Evolutionary conservation across 2,113 vertebrate genomes (phyloP), one percentile per base, ranked within the genome.

Genomic region (Seriola quinqueradiata): DNA sequence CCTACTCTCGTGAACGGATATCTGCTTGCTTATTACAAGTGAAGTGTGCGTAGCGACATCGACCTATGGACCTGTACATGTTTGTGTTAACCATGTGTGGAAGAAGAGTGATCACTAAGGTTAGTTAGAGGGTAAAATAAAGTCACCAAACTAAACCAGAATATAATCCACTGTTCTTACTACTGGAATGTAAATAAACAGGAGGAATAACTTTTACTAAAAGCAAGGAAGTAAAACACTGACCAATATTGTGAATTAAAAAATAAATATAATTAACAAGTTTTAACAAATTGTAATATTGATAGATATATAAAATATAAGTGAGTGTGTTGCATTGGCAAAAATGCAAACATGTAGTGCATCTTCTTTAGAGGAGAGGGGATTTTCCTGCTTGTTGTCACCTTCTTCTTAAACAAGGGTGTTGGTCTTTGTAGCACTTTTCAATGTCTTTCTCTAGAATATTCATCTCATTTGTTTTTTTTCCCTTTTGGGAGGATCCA

Each of bases 141-240:
- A 63, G 13, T 48, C 28, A n/a, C 67, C 70, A 50, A 64, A 69
- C 38, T 64, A 32, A 87, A 84, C 13, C 63, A 58, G 23, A 80
- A 44, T 61, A 64, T 48, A 71, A 32, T 17, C 72, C 70, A 58
- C 42, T 23, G 4, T 54, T 84, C 8, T 50, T 70, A 83, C 79
- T 83, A 70, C 86, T 90, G 63, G 67, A 89, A 84, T 90, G 78
- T 84, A 81, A 72, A 84, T 76, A 73, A 68, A 55, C 7, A 19
- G 23, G 23, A 73, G 21, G 36, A 60, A 8, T 58, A 85, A 65
- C 36, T 7, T 7, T 80, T 36, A 73, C 34, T 63, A 40, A 66
- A 75, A 52, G 11, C 38, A 42, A 76, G 12, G 32, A 76, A 67
- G 61, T 74, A 23, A 74, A 75, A 83, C 61, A 78, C 77, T 78